phyloP scores from a whole-genome alignment of 2,888 invertebrate genomes.

The Andrena hattorfiana region DNA sequence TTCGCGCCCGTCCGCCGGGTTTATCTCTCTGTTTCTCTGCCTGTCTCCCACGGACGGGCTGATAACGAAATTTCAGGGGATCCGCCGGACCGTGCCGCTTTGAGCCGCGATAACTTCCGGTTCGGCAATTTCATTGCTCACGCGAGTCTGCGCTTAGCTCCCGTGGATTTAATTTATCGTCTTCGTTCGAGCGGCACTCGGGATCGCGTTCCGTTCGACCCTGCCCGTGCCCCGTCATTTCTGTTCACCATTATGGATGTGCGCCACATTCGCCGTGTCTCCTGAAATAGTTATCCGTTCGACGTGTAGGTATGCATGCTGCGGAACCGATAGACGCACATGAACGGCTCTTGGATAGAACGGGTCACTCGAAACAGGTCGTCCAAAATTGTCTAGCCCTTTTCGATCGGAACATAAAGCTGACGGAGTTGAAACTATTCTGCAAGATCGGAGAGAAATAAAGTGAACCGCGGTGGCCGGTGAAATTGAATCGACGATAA shows the following conservation, averaged over 20 bases:
- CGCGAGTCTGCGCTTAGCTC: conserved; percentile 68
- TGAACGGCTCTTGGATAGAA: background rate
- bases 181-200: conserved; percentile 58
- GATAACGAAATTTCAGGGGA: conserved; percentile 70
- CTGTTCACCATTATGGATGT: conserved; percentile 43
- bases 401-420: background rate
- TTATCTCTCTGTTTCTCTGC: conserved; percentile 9
- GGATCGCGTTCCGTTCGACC: conserved; percentile 37
- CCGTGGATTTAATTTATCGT: conserved; percentile 71
- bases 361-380: background rate
- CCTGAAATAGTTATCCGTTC: conserved; percentile 40
- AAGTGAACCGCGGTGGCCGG: background rate
- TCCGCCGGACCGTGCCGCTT: conserved; percentile 67
- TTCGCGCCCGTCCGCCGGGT: conserved; percentile 14
- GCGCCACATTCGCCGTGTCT: conserved; percentile 9
- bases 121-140: conserved; percentile 75
- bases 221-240: conserved; percentile 34
- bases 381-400: background rate
- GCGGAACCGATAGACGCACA: background rate
- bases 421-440: background rate
- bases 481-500: background rate
- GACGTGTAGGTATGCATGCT: background rate
- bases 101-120: conserved; percentile 78
- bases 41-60: conserved; percentile 25
- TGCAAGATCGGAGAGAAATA: background rate